Conservation (phyloP, 1,140 invertebrate species). For the Coelopa frigida region DNA sequence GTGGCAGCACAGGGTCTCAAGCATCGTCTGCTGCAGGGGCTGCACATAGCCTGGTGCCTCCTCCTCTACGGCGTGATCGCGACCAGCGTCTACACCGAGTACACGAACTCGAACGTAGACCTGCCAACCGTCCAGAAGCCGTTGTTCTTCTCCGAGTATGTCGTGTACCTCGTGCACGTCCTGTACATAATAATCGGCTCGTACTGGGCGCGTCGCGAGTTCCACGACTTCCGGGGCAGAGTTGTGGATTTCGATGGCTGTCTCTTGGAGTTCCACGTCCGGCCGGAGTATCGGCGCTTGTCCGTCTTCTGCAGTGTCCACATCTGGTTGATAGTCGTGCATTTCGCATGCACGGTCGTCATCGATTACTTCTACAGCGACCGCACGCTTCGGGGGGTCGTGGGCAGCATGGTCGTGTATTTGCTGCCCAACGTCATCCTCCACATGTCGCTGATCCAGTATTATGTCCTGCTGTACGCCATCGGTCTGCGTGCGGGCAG, state of each 20-base stretch:
- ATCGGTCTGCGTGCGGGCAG: background rate
- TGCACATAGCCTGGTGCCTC: slow-evolving; percentile 11
- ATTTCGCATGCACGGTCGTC: background rate
- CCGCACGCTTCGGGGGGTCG: background rate
- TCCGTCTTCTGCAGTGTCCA: slow-evolving; percentile 4
- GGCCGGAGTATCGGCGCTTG: background rate
- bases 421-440: slow-evolving; percentile 15
- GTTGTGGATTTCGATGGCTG: slow-evolving; percentile 7
- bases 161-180: slow-evolving; percentile 9
- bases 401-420: slow-evolving; percentile 8
- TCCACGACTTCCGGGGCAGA: background rate
- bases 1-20: background rate
- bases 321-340: slow-evolving; percentile 1
- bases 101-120: slow-evolving; percentile 4
- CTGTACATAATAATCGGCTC: background rate
- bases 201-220: background rate
- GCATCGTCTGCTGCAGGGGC: background rate
- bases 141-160: slow-evolving; percentile 13
- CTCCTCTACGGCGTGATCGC: slow-evolving; percentile 1
- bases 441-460: slow-evolving; percentile 10
- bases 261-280: background rate
- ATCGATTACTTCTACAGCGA: slow-evolving; percentile 8
- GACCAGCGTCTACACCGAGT: slow-evolving; percentile 7
- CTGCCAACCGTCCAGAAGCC: slow-evolving; percentile 13
- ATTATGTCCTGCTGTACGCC: slow-evolving; percentile 9